These are phyloP conservation scores for Saimiri boliviensis DNA, from an alignment of 2,113 vertebrate genomes.

Conservation along the genomic window DNA sequence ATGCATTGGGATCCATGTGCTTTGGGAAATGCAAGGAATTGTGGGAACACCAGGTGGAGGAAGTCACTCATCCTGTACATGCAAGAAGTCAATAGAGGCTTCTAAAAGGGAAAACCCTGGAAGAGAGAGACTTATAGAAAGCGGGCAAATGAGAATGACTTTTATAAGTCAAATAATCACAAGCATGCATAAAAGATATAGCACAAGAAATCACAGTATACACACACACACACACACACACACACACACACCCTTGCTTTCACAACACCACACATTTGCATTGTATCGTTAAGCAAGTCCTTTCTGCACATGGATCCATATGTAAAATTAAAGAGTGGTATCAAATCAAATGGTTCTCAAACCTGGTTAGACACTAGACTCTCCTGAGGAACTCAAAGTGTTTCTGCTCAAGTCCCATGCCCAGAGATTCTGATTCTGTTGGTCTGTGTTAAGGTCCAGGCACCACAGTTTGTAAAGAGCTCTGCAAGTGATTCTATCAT, in stretches of 20 bases:
- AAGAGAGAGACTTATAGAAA: background rate
- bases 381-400: accelerated
- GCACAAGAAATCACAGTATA: background rate
- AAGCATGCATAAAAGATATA: background rate
- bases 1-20: accelerated
- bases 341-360: background rate
- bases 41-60: background rate
- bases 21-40: background rate
- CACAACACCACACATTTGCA: background rate
- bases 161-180: background rate
- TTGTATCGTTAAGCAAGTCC: background rate
- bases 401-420: background rate
- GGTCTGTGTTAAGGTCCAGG: background rate
- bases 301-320: background rate
- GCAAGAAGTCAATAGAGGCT: background rate
- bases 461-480: background rate
- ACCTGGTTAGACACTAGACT: background rate
- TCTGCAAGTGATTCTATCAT: background rate
- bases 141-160: background rate
- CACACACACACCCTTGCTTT: background rate
- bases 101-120: background rate
- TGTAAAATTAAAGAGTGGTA: background rate
- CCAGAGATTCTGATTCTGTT: background rate
- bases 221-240: background rate
- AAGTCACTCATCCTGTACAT: background rate